A percentile compares a stretch with the other conserved stretches of the same genome.
phyloP scores from a whole-genome alignment of 2,797 vertebrate species.

The Neosilurus mollespiculum region DNA sequence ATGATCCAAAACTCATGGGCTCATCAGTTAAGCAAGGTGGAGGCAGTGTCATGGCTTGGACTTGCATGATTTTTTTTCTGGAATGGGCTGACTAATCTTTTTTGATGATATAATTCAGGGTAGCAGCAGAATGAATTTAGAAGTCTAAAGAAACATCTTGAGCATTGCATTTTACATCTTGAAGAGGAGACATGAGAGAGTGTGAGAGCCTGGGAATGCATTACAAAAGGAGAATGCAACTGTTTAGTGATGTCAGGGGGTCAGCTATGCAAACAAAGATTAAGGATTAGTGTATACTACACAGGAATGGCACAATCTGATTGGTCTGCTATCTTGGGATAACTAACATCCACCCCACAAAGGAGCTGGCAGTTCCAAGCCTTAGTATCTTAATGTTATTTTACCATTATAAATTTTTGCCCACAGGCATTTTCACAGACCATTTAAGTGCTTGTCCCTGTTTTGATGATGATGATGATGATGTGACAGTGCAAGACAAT shows the following conservation, averaged over 20 bases:
- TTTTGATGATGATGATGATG: too few relatives aligned
- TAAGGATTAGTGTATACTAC: background rate
- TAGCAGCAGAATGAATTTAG: background rate
- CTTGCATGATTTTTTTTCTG: background rate
- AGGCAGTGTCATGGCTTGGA: background rate
- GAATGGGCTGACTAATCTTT: background rate
- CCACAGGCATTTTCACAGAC: too few relatives aligned
- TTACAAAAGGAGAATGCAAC: background rate
- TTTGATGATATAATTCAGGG: constrained; percentile 6
- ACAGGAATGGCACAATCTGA: too few relatives aligned
- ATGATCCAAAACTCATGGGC: background rate
- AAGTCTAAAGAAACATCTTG: background rate
- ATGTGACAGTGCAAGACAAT: too few relatives aligned
- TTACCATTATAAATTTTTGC: too few relatives aligned
- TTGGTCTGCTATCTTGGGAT: too few relatives aligned
- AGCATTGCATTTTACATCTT: background rate
- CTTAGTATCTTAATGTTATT: too few relatives aligned
- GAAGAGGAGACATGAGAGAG: background rate
- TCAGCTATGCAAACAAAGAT: background rate
- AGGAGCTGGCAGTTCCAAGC: too few relatives aligned
- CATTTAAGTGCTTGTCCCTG: too few relatives aligned
- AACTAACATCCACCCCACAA: too few relatives aligned
- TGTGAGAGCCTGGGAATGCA: background rate
- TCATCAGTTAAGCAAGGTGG: background rate
- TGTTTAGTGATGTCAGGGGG: background rate